A percentile compares a stretch with the other conserved stretches of the same genome.
phyloP scores from a whole-genome alignment of 2,888 invertebrate species.

The Orthosia gothica region DNA sequence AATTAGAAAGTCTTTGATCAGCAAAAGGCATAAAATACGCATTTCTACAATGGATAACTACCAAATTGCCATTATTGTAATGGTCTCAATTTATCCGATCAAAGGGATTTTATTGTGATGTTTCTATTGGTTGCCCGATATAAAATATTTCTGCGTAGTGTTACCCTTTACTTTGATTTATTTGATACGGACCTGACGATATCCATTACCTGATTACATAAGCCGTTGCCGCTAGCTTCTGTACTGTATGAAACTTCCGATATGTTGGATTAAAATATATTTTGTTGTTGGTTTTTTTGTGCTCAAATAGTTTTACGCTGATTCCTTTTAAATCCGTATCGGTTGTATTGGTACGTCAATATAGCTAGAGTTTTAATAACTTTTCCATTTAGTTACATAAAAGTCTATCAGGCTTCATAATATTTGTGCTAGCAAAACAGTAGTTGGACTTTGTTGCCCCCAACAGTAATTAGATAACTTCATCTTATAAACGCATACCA shows the following conservation, averaged over 20 bases:
- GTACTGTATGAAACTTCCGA: conserved; percentile 25
- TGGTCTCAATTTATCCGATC: conserved; percentile 32
- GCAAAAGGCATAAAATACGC: background rate
- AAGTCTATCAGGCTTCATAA: no score
- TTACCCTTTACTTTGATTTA: conserved; percentile 61
- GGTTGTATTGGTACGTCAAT: background rate
- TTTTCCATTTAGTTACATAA: no score
- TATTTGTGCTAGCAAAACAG: background rate
- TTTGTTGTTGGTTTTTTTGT: conserved; percentile 20
- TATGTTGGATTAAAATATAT: conserved; percentile 27
- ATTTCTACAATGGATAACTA: conserved; percentile 22
- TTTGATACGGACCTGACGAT: conserved; percentile 56
- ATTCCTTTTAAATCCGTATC: background rate
- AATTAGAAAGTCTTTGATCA: background rate
- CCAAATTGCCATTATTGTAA: conserved; percentile 41
- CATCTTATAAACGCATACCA: no score
- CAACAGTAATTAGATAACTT: background rate
- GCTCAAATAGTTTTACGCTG: conserved; percentile 5
- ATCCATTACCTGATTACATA: conserved; percentile 70
- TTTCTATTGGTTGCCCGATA: conserved; percentile 52
- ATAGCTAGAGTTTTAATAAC: background rate
- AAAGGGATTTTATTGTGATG: conserved; percentile 53
- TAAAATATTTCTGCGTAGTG: conserved; percentile 55
- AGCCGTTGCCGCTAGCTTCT: conserved; percentile 52
- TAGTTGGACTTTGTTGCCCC: background rate